phyloP scores from a whole-genome alignment of 2,888 invertebrate species.

The Drosophila infuscata region DNA sequence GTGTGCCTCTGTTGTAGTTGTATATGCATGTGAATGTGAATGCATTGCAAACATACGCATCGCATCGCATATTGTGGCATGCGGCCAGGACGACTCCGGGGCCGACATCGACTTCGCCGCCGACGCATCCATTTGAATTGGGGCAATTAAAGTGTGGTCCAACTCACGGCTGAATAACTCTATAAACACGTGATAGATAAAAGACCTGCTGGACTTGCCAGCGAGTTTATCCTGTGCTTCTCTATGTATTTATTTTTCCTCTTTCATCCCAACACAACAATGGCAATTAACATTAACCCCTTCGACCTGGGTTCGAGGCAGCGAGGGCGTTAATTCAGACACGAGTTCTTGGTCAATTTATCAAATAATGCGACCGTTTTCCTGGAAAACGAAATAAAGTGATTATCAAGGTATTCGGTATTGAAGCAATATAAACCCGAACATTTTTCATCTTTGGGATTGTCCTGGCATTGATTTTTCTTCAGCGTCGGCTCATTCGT shows the following conservation, averaged over 20 bases:
- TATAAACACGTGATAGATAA: conserved; percentile 69
- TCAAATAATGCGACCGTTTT: conserved; percentile 68
- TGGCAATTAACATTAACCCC: conserved; percentile 72
- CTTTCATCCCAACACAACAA: conserved; percentile 43
- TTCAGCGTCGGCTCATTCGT: conserved; percentile 37
- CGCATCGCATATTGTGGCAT: conserved; percentile 70
- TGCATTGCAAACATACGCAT: conserved; percentile 64
- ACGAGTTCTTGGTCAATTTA: conserved; percentile 79
- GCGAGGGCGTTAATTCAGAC: conserved; percentile 79
- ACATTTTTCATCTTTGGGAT: conserved; percentile 16
- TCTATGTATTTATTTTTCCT: conserved; percentile 10
- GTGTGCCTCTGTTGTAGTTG: conserved; percentile 43
- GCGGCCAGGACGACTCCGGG: conserved; percentile 34
- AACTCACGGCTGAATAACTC: conserved; percentile 64
- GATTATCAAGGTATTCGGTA: conserved; percentile 52
- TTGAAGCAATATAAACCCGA: conserved; percentile 11
- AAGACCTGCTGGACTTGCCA: conserved; percentile 16
- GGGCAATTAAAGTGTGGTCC: conserved; percentile 79
- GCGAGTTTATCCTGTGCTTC: conserved; percentile 39
- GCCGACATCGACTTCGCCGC: conserved; percentile 22
- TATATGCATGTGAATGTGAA: conserved; percentile 50
- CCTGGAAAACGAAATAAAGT: conserved; percentile 71
- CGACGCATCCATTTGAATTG: conserved; percentile 72
- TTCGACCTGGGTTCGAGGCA: conserved; percentile 44
- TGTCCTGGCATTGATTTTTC: conserved; percentile 26